Evolutionary conservation across 2,797 vertebrate species (phyloP).

Genomic region (Sparus aurata): DNA sequence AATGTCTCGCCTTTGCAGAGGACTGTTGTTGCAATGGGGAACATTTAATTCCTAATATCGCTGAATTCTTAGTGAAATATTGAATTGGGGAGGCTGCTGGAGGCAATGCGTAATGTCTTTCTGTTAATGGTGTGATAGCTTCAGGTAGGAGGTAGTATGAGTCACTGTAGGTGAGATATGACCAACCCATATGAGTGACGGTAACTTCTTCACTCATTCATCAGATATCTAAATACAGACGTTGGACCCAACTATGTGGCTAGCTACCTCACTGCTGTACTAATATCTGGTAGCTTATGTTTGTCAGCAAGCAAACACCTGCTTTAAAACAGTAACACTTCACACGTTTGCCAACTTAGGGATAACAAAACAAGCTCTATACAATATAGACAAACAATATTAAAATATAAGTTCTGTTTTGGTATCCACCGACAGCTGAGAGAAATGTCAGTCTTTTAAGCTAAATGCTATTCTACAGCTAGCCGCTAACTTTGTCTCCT

Average conservation of each 20-base stretch:
- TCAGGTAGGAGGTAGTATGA: constrained; percentile 24
- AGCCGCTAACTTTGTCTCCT: neutral
- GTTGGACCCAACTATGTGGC: neutral
- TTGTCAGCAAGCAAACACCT: neutral
- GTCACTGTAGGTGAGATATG: constrained; percentile 16
- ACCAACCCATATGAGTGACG: neutral
- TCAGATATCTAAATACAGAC: neutral
- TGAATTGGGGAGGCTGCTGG: constrained; percentile 1
- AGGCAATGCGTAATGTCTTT: constrained; percentile 21
- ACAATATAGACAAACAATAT: too few relatives aligned
- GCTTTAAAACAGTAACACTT: neutral
- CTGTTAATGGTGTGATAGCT: constrained; percentile 21
- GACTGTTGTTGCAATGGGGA: constrained; percentile 18
- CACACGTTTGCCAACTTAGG: neutral
- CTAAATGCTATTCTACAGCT: neutral
- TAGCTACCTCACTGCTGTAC: neutral
- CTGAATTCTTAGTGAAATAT: constrained; percentile 48
- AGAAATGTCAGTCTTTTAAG: neutral
- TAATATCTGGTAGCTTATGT: neutral
- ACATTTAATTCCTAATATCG: constrained; percentile 37
- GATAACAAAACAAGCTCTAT: neutral
- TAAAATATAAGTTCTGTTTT: neutral
- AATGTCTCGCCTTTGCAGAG: constrained; percentile 37
- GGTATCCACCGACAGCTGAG: neutral
- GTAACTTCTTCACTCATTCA: constrained; percentile 2